Base-by-base conservation (phyloP, 2,888 invertebrate species). In the Troides oblongomaculatus region DNA sequence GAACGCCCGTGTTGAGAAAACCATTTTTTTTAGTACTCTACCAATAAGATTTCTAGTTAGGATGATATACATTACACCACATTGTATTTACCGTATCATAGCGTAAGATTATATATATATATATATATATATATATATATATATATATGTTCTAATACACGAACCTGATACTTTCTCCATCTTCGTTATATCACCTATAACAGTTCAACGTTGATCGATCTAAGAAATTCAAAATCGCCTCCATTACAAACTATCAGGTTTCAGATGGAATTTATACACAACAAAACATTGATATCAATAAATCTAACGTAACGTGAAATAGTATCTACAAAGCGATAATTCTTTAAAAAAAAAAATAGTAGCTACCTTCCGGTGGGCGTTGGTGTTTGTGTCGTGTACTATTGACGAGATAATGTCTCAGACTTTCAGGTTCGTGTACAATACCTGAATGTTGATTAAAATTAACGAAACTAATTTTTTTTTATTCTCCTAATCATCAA, bases 381-480 rank as follows among this genome's bases (percentile, higher is more conserved):
- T 62, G 56, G 61, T 60, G 57, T 62, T 18, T 50, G 58, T 39
- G 62, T 64, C 62, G 62, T 66, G 70, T 68, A 53, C 70, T 73
- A 74, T 74, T 75, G 77, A 77, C 76, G 73, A 73, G 63, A 36
- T 77, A 77, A 76, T 75, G 73, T 74, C 73, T 71, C 59, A 62
- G 39, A 25, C 64, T 8, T 62, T 63, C 66, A 66, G 71, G 59
- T 25, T 6, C 39, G 25, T 63, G 23, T 65, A 66, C 71, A 68
- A 21, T 61, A n/a, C 17, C 18, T 18, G 18, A 25, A 53, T 58
- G 30, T 21, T 59, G 8, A 59, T 59, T 23, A 59, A 25, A 59
- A 21, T 57, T 21, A 50, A 17, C 21, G 5, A 3, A 30, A 30
- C 30, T 30, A 30, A 30, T 30, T 30, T 30, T 30, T 25, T 30